These are phyloP conservation scores for Pholis gunnellus DNA, from an alignment of 2,113 vertebrate species.

Conservation along the genomic window DNA sequence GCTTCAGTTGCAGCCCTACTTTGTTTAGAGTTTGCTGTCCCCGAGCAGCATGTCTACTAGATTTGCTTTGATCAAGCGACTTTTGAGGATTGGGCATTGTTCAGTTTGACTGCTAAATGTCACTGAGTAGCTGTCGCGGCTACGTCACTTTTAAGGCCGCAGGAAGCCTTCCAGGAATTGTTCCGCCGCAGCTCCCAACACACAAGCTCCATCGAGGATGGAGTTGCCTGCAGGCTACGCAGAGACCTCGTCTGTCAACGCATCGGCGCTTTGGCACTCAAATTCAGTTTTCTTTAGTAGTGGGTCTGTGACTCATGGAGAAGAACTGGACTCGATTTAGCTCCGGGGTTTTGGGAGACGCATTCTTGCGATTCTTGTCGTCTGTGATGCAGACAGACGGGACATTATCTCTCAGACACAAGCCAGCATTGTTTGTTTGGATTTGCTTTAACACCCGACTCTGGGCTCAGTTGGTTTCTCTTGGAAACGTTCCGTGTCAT, in stretches of 20 bases:
- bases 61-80: constrained; percentile 32
- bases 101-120: constrained; percentile 47
- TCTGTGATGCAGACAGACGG: constrained; percentile 59
- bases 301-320: constrained; percentile 49
- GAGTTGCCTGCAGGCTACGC: constrained; percentile 45
- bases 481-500: constrained; percentile 66
- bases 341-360: constrained; percentile 37
- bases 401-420: constrained; percentile 62
- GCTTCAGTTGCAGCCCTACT: background rate
- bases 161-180: constrained; percentile 47
- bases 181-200: constrained; percentile 42
- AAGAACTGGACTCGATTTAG: constrained; percentile 62
- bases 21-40: constrained; percentile 4
- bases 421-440: constrained; percentile 69
- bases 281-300: constrained; percentile 53
- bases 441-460: constrained; percentile 69
- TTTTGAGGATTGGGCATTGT: constrained; percentile 16
- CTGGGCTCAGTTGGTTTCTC: constrained; percentile 56
- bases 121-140: constrained; percentile 28
- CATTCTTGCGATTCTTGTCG: constrained; percentile 39
- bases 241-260: constrained; percentile 60
- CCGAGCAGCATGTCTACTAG: constrained; percentile 5
- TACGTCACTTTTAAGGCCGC: constrained; percentile 44
- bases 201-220: constrained; percentile 34
- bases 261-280: constrained; percentile 43